Conservation (phyloP, 2,797 vertebrate genomes). For the Bradypus variegatus region DNA sequence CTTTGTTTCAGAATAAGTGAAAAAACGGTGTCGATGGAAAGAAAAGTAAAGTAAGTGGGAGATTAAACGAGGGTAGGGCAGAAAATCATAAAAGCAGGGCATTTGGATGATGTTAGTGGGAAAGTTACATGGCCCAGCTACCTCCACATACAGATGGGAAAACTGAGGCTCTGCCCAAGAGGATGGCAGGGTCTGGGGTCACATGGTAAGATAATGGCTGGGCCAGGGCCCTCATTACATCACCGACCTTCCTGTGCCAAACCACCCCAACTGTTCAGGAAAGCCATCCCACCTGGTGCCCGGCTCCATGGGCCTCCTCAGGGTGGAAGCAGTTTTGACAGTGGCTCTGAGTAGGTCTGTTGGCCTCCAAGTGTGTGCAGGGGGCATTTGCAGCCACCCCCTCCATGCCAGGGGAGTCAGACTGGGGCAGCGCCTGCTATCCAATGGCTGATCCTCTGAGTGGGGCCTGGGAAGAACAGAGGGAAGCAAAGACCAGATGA, state of each 20-base stretch:
- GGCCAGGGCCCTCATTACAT: background rate
- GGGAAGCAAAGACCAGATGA: background rate
- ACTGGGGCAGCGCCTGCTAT: slow-evolving; percentile 19
- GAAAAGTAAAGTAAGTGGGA: background rate
- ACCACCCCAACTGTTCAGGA: background rate
- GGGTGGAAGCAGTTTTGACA: slow-evolving; percentile 84
- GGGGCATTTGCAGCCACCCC: slow-evolving; percentile 67
- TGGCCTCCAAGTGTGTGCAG: slow-evolving; percentile 83
- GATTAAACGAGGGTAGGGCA: background rate
- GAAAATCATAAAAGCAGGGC: background rate
- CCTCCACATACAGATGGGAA: background rate
- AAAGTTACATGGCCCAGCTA: background rate
- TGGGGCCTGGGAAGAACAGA: background rate
- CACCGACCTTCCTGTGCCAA: background rate
- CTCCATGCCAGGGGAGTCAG: slow-evolving; percentile 49
- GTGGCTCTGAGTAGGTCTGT: slow-evolving; percentile 82
- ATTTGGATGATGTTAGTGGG: no score
- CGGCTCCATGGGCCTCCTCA: slow-evolving; percentile 72
- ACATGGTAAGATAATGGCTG: background rate
- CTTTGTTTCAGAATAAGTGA: background rate
- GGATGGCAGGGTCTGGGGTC: background rate
- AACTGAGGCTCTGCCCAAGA: background rate
- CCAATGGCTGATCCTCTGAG: slow-evolving; percentile 2
- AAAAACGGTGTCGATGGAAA: background rate
- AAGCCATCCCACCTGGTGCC: slow-evolving; percentile 69